A percentile compares a stretch with the other conserved stretches of the same genome.
Conservation (phyloP, 1,140 invertebrate genomes). For the Bombus consobrinus region DNA sequence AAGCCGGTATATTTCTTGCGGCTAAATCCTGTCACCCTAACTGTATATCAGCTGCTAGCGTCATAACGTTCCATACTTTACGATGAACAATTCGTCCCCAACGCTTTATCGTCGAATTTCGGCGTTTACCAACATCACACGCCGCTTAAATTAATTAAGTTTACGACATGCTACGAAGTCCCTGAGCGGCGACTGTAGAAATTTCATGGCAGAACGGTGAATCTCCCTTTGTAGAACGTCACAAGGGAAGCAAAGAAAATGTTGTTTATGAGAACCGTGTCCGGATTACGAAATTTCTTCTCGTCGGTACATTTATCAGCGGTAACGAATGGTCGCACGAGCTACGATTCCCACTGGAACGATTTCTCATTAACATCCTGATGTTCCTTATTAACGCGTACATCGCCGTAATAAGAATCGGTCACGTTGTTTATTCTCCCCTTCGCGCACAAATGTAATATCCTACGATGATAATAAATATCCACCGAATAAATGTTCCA, state of each 20-base stretch:
- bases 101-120: conserved; percentile 19
- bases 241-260: conserved; percentile 10
- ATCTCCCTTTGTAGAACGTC: background rate
- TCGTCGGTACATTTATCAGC: background rate
- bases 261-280: conserved; percentile 26
- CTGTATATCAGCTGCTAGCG: background rate
- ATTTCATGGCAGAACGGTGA: background rate
- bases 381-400: conserved; percentile 10
- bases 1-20: background rate
- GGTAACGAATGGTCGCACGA: conserved; percentile 18
- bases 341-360: background rate
- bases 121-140: background rate
- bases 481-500: no score
- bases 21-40: background rate
- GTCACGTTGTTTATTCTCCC: background rate
- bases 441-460: no score
- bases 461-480: no score
- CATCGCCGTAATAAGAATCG: background rate
- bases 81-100: background rate
- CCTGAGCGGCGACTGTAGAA: background rate
- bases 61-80: background rate
- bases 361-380: background rate
- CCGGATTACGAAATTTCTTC: conserved; percentile 32
- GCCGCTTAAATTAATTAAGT: conserved; percentile 48
- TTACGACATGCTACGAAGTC: conserved; percentile 13